Conservation (phyloP, 2,888 invertebrate species). For the Lasioglossum morio region DNA sequence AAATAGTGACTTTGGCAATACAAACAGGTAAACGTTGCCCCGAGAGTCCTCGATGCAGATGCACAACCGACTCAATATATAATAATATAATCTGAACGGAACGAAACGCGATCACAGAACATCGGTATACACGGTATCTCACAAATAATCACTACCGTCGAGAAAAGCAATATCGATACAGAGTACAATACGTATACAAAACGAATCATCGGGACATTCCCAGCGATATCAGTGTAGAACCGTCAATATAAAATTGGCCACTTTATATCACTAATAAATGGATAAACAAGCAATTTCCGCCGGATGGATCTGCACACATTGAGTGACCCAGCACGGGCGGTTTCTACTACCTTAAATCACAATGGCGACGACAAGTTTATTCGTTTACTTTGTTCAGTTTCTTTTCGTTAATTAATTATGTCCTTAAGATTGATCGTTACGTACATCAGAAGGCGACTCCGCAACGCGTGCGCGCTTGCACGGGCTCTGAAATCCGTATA, state of each 20-base stretch:
- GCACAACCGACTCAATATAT: slow-evolving; percentile 45
- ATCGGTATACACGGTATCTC: not conserved
- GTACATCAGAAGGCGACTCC: slow-evolving; percentile 48
- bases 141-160: not conserved
- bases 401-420: slow-evolving; percentile 57
- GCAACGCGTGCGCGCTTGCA: slow-evolving; percentile 59
- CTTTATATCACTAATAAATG: slow-evolving; percentile 33
- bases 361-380: slow-evolving; percentile 79
- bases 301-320: slow-evolving; percentile 58
- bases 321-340: slow-evolving; percentile 47
- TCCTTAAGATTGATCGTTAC: slow-evolving; percentile 72
- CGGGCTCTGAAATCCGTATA: slow-evolving; percentile 61
- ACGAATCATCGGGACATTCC: not conserved
- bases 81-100: not conserved
- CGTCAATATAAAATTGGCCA: slow-evolving; percentile 16
- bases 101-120: slow-evolving; percentile 13
- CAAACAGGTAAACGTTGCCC: slow-evolving; percentile 79
- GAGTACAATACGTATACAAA: not conserved
- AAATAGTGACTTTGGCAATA: slow-evolving; percentile 80
- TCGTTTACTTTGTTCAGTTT: slow-evolving; percentile 61
- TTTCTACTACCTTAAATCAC: slow-evolving; percentile 78
- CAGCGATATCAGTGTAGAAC: not conserved
- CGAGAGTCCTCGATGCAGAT: slow-evolving; percentile 67
- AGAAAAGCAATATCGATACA: not conserved
- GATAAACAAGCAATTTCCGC: slow-evolving; percentile 18